These are phyloP conservation scores for Octodonta nipae DNA, from an alignment of 2,888 invertebrate genomes.

Conservation along the genomic window DNA sequence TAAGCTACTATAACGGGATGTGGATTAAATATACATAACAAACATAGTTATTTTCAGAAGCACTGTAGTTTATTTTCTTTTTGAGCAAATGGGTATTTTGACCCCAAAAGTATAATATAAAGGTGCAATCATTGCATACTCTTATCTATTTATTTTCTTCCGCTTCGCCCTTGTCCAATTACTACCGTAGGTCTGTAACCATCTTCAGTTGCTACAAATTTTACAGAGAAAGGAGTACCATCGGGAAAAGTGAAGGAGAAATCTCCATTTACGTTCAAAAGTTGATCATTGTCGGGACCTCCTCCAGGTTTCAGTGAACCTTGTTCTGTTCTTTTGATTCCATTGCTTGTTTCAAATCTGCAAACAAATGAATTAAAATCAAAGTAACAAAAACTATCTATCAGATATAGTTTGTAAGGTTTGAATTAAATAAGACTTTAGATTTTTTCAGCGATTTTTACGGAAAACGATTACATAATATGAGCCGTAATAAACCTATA, in stretches of 20 bases:
- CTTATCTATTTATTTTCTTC: conserved; percentile 5
- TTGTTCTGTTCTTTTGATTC: conserved; percentile 47
- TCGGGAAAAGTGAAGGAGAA: conserved; percentile 53
- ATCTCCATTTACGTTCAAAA: conserved; percentile 39
- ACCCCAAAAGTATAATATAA: neutral
- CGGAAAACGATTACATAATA: too few species aligned
- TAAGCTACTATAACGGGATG: too few species aligned
- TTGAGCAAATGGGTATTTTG: too few species aligned
- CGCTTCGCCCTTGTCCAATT: conserved; percentile 8
- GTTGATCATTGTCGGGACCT: conserved; percentile 41
- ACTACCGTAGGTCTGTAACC: conserved; percentile 33
- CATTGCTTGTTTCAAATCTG: conserved; percentile 51
- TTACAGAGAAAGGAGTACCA: conserved; percentile 45
- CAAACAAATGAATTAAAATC: conserved; percentile 9
- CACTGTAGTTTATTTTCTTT: too few species aligned
- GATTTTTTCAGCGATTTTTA: too few species aligned
- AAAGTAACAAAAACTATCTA: too few species aligned
- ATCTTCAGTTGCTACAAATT: conserved; percentile 51
- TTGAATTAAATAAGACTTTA: too few species aligned
- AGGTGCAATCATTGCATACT: too few species aligned
- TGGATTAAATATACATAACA: too few species aligned
- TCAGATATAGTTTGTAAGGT: too few species aligned
- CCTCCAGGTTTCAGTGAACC: conserved; percentile 45
- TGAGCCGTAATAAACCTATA: too few species aligned
- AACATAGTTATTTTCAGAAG: too few species aligned